Conservation (phyloP, 2,797 vertebrate genomes). For the Malurus leucopterus region DNA sequence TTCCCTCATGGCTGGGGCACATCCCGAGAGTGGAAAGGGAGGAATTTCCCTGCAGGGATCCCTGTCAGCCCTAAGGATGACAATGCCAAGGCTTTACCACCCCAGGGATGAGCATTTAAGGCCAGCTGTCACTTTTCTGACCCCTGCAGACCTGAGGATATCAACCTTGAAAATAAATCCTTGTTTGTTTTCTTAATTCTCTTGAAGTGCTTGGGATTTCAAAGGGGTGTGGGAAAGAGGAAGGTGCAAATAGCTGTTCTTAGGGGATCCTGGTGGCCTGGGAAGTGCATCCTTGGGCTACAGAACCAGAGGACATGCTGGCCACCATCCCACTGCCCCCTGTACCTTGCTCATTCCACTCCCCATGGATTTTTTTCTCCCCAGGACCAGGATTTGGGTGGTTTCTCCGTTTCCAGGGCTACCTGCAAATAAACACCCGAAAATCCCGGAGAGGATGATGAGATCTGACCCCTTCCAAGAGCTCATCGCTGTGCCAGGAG, state of each 20-base stretch:
- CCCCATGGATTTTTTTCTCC: constrained; percentile 74
- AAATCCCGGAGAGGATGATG: not conserved
- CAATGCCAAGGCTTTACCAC: not conserved
- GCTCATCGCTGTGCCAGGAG: not conserved
- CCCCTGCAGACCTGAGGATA: not conserved
- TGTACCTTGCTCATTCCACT: constrained; percentile 89
- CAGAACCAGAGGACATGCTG: not conserved
- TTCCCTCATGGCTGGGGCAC: not conserved
- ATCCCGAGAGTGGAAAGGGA: fast-evolving
- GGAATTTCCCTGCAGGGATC: not conserved
- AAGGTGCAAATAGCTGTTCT: fast-evolving
- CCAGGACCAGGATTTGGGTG: not conserved
- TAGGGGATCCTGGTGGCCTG: fast-evolving
- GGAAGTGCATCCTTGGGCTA: not conserved
- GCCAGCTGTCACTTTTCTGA: not conserved
- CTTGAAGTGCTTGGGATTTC: not conserved
- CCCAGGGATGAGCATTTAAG: not conserved
- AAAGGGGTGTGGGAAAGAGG: not conserved
- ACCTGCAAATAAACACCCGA: not conserved
- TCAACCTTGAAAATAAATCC: not conserved
- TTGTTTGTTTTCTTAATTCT: not conserved
- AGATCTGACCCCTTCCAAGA: not conserved
- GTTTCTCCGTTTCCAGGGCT: not conserved
- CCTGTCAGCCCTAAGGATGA: not conserved
- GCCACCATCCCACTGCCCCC: not conserved